A percentile compares a stretch with the other conserved stretches of the same genome.
Conservation (phyloP, 2,797 vertebrate species). For the Merluccius polli region DNA sequence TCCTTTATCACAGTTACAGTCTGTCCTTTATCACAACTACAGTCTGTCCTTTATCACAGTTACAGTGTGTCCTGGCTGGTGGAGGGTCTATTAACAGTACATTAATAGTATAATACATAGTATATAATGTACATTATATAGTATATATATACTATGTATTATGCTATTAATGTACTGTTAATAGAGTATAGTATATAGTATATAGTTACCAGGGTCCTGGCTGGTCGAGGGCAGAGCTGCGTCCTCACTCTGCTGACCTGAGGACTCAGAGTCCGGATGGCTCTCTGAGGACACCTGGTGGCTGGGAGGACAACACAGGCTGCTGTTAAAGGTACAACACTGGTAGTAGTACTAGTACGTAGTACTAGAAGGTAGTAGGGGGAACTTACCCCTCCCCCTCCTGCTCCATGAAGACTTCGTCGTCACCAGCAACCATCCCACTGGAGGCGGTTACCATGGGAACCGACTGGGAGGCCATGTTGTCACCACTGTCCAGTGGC, state of each 20-base stretch:
- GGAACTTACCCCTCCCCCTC: constrained; percentile 84
- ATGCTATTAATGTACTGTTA: too few relatives aligned
- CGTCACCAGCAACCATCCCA: constrained; percentile 76
- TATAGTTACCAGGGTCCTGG: constrained; percentile 81
- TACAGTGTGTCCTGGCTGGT: background rate
- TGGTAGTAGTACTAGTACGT: too few relatives aligned
- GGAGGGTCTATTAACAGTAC: too few relatives aligned
- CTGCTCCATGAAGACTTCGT: constrained; percentile 94
- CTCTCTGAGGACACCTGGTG: constrained; percentile 83
- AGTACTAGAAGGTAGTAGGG: background rate
- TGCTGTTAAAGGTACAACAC: background rate
- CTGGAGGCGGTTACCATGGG: constrained; percentile 95
- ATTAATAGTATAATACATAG: constrained; percentile 8
- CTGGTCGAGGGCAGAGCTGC: constrained; percentile 90
- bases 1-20: background rate
- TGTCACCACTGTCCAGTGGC: constrained; percentile 83
- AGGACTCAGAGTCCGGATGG: constrained; percentile 81
- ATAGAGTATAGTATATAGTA: background rate
- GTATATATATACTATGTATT: background rate
- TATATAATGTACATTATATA: background rate
- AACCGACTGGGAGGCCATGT: constrained; percentile 94
- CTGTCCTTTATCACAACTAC: background rate
- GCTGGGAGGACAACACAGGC: constrained; percentile 14
- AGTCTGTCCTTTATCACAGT: background rate
- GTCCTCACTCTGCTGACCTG: constrained; percentile 83